A percentile compares a stretch with the other conserved stretches of the same genome.
Evolutionary conservation across 2,797 vertebrate species (phyloP).

Genomic region (Parauchenoglanis ngamensis): DNA sequence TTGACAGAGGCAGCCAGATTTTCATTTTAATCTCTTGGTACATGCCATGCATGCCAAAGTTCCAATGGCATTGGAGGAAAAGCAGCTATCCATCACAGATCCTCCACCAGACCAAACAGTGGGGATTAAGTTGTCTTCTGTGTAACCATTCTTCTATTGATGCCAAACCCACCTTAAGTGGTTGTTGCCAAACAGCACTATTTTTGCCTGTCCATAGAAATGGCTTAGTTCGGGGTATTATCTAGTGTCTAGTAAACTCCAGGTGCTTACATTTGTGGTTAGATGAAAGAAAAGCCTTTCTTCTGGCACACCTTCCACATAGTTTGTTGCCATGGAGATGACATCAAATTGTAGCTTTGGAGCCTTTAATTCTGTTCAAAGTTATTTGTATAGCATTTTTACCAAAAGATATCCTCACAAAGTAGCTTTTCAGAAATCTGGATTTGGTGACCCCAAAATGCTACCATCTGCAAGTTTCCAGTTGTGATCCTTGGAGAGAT

Average conservation of each 20-base stretch:
- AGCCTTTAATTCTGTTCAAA: neutral
- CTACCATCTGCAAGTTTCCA: neutral
- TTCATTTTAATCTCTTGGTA: neutral
- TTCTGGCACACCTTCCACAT: neutral
- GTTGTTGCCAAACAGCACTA: conserved; percentile 5
- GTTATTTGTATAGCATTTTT: neutral
- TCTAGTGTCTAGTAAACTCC: neutral
- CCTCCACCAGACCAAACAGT: neutral
- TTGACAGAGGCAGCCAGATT: neutral
- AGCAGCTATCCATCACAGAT: neutral
- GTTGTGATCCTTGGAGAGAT: neutral
- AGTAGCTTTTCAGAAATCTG: neutral
- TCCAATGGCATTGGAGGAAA: neutral
- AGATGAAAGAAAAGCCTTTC: conserved; percentile 6
- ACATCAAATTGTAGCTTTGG: neutral
- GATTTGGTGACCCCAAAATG: neutral
- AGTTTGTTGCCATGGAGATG: neutral
- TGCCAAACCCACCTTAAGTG: conserved; percentile 1
- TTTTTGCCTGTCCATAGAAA: neutral
- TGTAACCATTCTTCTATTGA: neutral
- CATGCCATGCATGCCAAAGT: neutral
- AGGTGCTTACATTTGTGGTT: neutral
- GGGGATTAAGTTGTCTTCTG: neutral
- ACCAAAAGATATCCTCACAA: neutral
- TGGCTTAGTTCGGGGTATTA: neutral